Evolutionary conservation across 2,113 vertebrate genomes (phyloP), one percentile per base, ranked within the genome.

Genomic region (Elanoides forficatus): DNA sequence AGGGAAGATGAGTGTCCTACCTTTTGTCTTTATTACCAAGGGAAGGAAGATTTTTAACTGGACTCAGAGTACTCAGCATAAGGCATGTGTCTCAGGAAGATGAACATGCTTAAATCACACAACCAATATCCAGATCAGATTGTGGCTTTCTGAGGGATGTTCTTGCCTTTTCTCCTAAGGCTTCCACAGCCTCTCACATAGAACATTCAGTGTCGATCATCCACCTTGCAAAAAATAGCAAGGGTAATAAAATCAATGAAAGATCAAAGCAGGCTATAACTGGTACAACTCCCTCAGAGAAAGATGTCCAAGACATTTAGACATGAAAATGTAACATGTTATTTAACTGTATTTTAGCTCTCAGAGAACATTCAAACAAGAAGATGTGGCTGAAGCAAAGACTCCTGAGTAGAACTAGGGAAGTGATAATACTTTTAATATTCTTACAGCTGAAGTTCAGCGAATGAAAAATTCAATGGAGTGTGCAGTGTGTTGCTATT

Each of bases 21-120:
- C 4, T 60, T 74, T 40, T 13, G 10, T 34, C 25, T 47, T 66
- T 36, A 47, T 27, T 11, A 15, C 18, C 26, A 56, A 62, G 13
- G 12, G 16, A 88, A 52, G 15, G 29, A 45, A 86, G 9, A 1
- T 48, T 93, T 81, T 78, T 11, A n/a, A 6, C 8, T 34, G n/a
- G 9, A 50, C 42, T 65, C n/a, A 65, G 12, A 42, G 14, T 36
- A 45, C 11, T 42, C 22, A 55, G 8, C 36, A 21, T 4, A 36
- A 79, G 10, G 6, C 11, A 17, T 2, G 5, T 23, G 23, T 23
- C 27, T 81, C 30, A 59, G 53, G 59, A 68, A 36, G 20, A 56
- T 2, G 26, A 72, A 45, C 1, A 7, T 40, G 20, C 23, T 29
- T 27, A 32, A 32, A 36, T 15, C 0, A 0, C 29, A 25, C 2